Conservation (phyloP, 2,113 vertebrate genomes). For the Smithornis capensis region DNA sequence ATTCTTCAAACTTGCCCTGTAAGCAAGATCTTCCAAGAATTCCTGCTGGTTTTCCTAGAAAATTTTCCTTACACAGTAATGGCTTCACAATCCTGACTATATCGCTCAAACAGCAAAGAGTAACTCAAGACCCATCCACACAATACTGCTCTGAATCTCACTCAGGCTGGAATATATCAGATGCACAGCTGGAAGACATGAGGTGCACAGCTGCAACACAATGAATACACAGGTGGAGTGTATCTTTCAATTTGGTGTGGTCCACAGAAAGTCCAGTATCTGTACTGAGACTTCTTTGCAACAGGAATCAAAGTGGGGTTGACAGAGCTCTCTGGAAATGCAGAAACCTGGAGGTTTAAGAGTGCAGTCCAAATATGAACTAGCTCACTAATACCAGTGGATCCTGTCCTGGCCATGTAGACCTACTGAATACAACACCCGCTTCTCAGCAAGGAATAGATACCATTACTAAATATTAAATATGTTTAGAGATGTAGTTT, state of each 20-base stretch:
- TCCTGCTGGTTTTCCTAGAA: neutral
- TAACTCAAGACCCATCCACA: fast-evolving
- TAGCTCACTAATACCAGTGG: no score
- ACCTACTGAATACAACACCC: neutral
- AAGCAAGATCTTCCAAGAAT: neutral
- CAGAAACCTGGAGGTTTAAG: neutral
- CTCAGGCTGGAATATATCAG: neutral
- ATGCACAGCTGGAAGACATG: neutral
- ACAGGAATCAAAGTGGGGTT: neutral
- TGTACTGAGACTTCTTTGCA: neutral
- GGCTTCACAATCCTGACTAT: neutral
- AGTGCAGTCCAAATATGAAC: neutral
- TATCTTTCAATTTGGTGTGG: neutral
- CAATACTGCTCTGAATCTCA: fast-evolving
- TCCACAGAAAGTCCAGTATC: neutral
- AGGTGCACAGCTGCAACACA: neutral
- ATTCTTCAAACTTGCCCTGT: neutral
- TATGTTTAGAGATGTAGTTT: no score
- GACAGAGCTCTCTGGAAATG: neutral
- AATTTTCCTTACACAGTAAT: fast-evolving
- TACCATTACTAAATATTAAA: neutral
- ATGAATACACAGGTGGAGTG: neutral
- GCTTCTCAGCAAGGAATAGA: neutral
- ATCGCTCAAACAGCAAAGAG: neutral
- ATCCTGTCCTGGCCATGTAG: neutral